phyloP scores from a whole-genome alignment of 2,888 invertebrate species.

The Kryphioiulus occultus region DNA sequence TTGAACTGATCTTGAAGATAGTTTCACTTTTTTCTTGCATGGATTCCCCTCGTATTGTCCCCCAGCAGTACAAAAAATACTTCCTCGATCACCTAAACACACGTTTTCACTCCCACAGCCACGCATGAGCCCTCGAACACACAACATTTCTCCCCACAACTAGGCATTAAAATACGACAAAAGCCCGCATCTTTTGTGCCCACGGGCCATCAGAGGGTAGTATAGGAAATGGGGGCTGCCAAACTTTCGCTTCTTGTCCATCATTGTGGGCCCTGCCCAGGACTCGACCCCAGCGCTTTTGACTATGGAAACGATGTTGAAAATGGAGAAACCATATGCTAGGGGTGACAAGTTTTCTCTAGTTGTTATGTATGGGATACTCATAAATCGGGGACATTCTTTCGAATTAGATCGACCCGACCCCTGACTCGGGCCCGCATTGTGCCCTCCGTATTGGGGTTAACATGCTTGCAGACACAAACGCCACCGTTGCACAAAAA shows the following conservation, averaged over 20 bases:
- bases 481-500: neutral
- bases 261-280: neutral
- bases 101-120: conserved; percentile 6
- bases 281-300: neutral
- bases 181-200: neutral
- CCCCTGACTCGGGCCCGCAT: neutral
- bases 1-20: conserved; percentile 35
- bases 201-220: conserved; percentile 1
- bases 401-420: conserved; percentile 14
- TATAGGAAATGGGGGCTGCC: conserved; percentile 12
- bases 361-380: neutral
- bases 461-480: neutral
- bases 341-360: neutral
- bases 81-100: conserved; percentile 26
- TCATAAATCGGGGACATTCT: conserved; percentile 19
- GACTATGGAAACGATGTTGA: neutral
- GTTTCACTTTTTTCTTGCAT: neutral
- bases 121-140: neutral
- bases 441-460: neutral
- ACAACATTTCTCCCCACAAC: neutral
- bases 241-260: conserved; percentile 25
- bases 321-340: conserved; percentile 20
- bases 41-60: neutral
- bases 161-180: neutral
- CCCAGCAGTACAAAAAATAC: neutral